Evolutionary conservation across 2,113 vertebrate species (phyloP), one percentile per base, ranked within the genome.

Genomic region (Phylloscopus whistleri): DNA sequence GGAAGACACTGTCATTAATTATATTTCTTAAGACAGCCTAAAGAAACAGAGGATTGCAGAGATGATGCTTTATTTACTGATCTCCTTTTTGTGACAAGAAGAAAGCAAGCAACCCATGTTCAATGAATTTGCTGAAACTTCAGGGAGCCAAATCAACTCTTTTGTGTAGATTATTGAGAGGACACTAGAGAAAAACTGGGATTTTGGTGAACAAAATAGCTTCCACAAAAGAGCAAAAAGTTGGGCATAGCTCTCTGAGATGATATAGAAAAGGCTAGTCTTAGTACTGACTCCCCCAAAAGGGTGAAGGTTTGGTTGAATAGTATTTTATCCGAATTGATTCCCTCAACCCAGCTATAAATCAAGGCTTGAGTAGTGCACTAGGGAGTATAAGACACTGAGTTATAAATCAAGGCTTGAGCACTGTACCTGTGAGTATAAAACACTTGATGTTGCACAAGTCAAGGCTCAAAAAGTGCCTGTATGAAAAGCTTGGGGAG

Each of bases 381-480:
- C 70, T 49, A 59, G 87, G 73, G 83, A 89, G 56, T 49, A 56
- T 77, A 68, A 95, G 94, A 82, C 64, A 85, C 80, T 86, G 73
- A 89, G 72, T 80, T 68, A 96, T 94, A 96, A 96, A 97, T 96
- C 91, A 96, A 46, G 72, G 39, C 69, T 74, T 84, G 68, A 89
- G 26, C 78, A 88, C 74, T 91, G 80, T 93, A 95, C 96, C 94
- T 96, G 93, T 91, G 88, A 94, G 93, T 95, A 95, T 95, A 96
- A 96, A 95, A 95, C 81, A 86, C 79, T 95, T 74, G 90, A 94
- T 91, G 90, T 73, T 83, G 86, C 72, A 70, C 76, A 90, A 93
- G 83, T 77, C 83, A 84, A 90, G 90, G 75, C 88, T 87, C 90
- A 88, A 62, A 86, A 90, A 55, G 44, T 87, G 80, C 87, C 92